Base-by-base conservation (phyloP, 2,113 vertebrate species). In the Ammodytes marinus region DNA sequence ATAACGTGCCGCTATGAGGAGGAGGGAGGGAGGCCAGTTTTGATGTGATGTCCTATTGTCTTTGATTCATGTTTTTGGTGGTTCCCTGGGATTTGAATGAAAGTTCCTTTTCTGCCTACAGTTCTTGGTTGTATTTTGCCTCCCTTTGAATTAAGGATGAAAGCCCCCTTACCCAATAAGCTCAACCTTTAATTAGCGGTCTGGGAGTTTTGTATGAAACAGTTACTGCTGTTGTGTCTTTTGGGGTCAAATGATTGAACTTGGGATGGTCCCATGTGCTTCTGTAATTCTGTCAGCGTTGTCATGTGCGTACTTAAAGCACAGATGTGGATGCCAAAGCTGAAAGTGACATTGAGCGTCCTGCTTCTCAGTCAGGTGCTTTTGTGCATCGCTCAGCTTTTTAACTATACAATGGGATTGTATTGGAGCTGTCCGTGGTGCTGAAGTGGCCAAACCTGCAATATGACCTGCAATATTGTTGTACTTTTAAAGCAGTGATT, bases 351-450 rank as follows among this genome's bases (percentile, higher is more conserved):
- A n/a, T 81, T 42, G 47, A 47, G 67, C 15, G 35, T 58, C 35
- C 11, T 0, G 54, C 35, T 72, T 61, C 52, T 53, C 19, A 27
- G 10, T 53, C 3, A 9, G 42, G 19, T 60, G 37, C 37, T 59
- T 65, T 17, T 59, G 35, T 70, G 69, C 14, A 9, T 66, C 59
- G 54, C 67, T 73, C 46, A n/a, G 35, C 2, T 49, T 57, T 72
- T 13, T 27, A 27, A 27, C 27, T 27, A 27, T 27, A 69, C n/a
- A 0, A 3, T 2, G 13, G 43, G 47, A 19, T 47, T 8, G 0
- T 4, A 1, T 27, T n/a, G 61, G 89, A 79, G 74, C 91, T 89
- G 87, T 84, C 88, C 79, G 0, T 1, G 83, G 91, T 89, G 81
- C 88, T 85, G 86, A 89, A 84, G 35, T 58, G 53, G 39, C 67